Base-by-base conservation (phyloP, 2,797 vertebrate genomes). In the Leptoclinus maculatus region DNA sequence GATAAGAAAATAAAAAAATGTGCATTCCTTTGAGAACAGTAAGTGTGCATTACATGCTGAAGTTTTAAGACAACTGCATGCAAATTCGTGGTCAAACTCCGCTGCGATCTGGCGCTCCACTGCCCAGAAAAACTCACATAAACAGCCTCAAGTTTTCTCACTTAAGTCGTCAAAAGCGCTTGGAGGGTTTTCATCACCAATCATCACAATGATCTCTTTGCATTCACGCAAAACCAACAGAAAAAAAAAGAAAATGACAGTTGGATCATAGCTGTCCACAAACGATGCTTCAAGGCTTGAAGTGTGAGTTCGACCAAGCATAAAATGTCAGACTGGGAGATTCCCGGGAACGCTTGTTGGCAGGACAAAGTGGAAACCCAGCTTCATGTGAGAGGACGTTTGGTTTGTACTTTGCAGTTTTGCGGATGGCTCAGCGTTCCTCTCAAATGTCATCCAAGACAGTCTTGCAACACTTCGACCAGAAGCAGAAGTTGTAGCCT, bases 151-250 rank as follows among this genome's bases (percentile, higher is more conserved):
- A 75, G 57, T 86, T 87, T 84, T 91, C 87, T 90, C 89, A 87
- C 90, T 92, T 82, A 77, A 93, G 91, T 92, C 79, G 83, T 93
- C 91, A 90, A 90, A 88, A 83, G 82, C 56, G 67, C 87, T 83
- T 68, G 74, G 66, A 85, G 80, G 85, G 86, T 90, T 94, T 93
- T 94, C 92, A 93, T 91, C 93, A 87, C 92, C 90, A 87, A 84
- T 91, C 91, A 90, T 85, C 89, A 21, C 87, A 83, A 78, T 83
- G 87, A 93, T 93, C 87, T 81, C 76, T 92, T 80, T 88, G 90
- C 91, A 88, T 92, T 94, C 84, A 85, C 80, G 75, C 91, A 91
- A 89, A 93, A 91, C 90, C 90, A 87, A 88, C 71, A 85, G 84
- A 10, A 11, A 11, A 21, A 21, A 47, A 57, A 74, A 80, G 83